A percentile compares a stretch with the other conserved stretches of the same genome.
Conservation (phyloP, 1,140 invertebrate genomes). For the Lepidurus packardi region DNA sequence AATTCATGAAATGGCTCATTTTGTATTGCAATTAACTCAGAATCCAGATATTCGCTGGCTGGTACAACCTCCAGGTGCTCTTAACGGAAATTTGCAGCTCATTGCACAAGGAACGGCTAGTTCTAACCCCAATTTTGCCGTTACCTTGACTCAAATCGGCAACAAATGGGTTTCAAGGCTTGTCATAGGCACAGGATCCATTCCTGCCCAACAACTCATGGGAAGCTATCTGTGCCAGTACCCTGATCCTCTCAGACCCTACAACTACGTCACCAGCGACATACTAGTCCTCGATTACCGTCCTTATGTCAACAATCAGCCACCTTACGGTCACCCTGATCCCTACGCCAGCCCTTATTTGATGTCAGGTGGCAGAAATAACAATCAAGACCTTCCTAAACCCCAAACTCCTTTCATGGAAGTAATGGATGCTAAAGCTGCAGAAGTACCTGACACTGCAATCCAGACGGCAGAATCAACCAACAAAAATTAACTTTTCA, state of each 20-base stretch:
- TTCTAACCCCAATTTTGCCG: not conserved
- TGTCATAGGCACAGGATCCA: not conserved
- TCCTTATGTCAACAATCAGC: not conserved
- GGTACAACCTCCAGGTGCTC: not conserved
- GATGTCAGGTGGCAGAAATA: not conserved
- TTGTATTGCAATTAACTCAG: not conserved
- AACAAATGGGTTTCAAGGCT: not conserved
- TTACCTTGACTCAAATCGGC: not conserved
- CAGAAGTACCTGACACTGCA: not conserved
- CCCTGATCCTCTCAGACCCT: slow-evolving; percentile 6
- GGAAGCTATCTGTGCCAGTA: slow-evolving; percentile 1
- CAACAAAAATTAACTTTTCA: not conserved
- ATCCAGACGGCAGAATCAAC: not conserved
- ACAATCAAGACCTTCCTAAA: not conserved
- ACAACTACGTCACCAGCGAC: not conserved
- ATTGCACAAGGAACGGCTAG: slow-evolving; percentile 1
- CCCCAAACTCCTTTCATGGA: not conserved
- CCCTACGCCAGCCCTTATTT: slow-evolving; percentile 1
- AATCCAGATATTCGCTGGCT: not conserved
- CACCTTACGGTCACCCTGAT: not conserved
- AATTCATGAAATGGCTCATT: too few relatives aligned
- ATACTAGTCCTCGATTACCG: not conserved
- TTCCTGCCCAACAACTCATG: not conserved
- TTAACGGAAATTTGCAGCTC: not conserved
- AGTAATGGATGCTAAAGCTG: not conserved